A percentile compares a stretch with the other conserved stretches of the same genome.
Conservation (phyloP, 1,140 invertebrate species). For the Bombyx mandarina region DNA sequence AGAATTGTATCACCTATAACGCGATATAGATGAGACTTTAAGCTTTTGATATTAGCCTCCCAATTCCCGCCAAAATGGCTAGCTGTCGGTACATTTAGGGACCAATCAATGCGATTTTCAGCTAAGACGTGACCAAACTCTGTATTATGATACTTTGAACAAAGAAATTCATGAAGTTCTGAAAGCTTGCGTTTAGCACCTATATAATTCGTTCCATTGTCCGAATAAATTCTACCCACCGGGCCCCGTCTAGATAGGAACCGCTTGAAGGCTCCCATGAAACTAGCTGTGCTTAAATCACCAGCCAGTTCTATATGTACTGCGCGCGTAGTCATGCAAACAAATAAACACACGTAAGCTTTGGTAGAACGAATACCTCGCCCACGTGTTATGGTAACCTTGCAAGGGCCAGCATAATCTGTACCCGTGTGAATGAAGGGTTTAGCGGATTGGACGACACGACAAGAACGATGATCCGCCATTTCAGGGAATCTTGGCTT, state of each 20-base stretch:
- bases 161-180: too few relatives aligned
- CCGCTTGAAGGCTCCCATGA: conserved; percentile 14
- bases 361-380: conserved; percentile 10
- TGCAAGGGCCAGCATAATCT: conserved; percentile 1
- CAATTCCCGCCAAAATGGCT: too few relatives aligned
- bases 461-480: conserved; percentile 11
- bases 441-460: not conserved
- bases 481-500: conserved; percentile 8
- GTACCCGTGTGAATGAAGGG: too few relatives aligned
- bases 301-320: conserved; percentile 15
- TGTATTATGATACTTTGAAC: too few relatives aligned
- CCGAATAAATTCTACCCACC: conserved; percentile 8
- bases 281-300: conserved; percentile 15
- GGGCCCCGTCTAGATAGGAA: conserved; percentile 12
- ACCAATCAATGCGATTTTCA: too few relatives aligned
- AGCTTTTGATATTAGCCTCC: too few relatives aligned
- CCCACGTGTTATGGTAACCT: conserved; percentile 7
- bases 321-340: conserved; percentile 13
- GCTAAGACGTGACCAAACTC: too few relatives aligned
- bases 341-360: conserved; percentile 2
- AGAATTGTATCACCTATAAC: too few relatives aligned
- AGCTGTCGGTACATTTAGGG: too few relatives aligned
- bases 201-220: conserved; percentile 4
- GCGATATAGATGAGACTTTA: too few relatives aligned
- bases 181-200: too few relatives aligned